Conservation (phyloP, 2,113 vertebrate species). For the Cyprinus carpio region DNA sequence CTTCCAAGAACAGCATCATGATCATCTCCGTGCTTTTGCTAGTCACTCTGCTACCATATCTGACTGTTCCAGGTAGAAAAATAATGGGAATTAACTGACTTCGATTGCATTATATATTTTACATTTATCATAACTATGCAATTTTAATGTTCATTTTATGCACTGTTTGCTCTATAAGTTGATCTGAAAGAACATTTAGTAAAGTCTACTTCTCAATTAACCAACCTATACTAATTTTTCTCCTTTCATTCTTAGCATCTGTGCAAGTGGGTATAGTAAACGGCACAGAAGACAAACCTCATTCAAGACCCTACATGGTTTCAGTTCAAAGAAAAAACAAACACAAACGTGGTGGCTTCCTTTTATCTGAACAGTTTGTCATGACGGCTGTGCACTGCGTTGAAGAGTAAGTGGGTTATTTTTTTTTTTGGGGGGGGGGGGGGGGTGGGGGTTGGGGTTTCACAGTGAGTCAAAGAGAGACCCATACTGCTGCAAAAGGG, state of each 20-base stretch:
- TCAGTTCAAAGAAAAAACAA: slow-evolving; percentile 29
- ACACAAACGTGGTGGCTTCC: slow-evolving; percentile 54
- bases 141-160: background rate
- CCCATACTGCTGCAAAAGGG: background rate
- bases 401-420: slow-evolving; percentile 9
- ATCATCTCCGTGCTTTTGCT: too few relatives aligned
- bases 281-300: slow-evolving; percentile 32
- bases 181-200: background rate
- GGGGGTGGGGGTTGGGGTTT: too few relatives aligned
- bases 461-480: background rate
- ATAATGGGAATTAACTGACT: background rate
- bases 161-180: background rate
- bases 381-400: slow-evolving; percentile 59
- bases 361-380: slow-evolving; percentile 50
- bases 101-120: background rate
- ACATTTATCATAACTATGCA: too few relatives aligned
- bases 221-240: too few relatives aligned
- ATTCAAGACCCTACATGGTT: slow-evolving; percentile 62
- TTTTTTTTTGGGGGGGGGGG: too few relatives aligned
- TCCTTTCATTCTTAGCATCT: slow-evolving; percentile 35
- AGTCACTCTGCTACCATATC: background rate
- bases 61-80: background rate
- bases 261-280: slow-evolving; percentile 43
- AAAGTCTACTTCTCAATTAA: background rate
- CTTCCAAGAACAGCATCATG: background rate